phyloP scores from a whole-genome alignment of 2,888 invertebrate species.

The Noctua janthina region DNA sequence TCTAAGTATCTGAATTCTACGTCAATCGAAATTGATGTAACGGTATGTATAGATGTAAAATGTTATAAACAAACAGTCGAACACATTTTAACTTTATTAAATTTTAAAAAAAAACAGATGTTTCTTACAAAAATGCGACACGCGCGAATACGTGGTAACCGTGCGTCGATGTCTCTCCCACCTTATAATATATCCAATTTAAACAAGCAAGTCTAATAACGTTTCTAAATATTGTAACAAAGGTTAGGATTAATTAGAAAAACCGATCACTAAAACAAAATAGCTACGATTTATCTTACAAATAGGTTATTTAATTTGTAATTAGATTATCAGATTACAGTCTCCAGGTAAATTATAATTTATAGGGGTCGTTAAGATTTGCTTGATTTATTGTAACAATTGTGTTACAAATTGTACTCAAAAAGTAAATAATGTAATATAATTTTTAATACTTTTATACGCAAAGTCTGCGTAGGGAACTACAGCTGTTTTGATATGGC shows the following conservation, averaged over 20 bases:
- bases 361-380: constrained; percentile 25
- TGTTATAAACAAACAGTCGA: no score
- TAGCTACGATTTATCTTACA: constrained; percentile 43
- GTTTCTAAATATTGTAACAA: neutral
- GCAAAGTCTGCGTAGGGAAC: no score
- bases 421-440: neutral
- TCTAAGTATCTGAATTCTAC: neutral
- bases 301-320: constrained; percentile 55
- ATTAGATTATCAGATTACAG: constrained; percentile 61
- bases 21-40: neutral
- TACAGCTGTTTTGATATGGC: no score
- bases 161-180: neutral
- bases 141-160: neutral
- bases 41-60: no score
- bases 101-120: neutral
- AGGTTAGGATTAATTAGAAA: constrained; percentile 34
- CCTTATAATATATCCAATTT: neutral
- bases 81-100: neutral
- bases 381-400: constrained; percentile 48
- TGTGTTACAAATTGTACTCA: constrained; percentile 26
- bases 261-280: constrained; percentile 40
- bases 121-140: neutral
- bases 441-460: neutral
- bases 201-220: neutral
- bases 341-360: constrained; percentile 49